Base-by-base conservation (phyloP, 1,140 invertebrate genomes). In the Sycophila sp. region DNA sequence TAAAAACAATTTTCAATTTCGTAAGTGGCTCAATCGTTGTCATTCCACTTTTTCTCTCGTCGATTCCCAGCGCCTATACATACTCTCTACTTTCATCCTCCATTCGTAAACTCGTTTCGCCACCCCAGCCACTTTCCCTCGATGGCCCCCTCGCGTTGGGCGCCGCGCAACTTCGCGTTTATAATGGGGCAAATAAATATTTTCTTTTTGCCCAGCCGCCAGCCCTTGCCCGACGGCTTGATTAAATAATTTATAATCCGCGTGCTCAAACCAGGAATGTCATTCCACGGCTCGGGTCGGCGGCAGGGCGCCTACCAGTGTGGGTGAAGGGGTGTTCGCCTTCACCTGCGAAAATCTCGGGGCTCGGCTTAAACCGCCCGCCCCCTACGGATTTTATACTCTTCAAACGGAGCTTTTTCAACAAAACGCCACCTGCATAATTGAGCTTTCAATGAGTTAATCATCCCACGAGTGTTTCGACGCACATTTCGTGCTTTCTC, bases 221-320 rank as follows among this genome's bases (percentile, higher is more conserved):
- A 5, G 1, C 32, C 13, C 1, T 28, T 5, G 59, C 19, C 15
- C 58, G 70, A 38, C 56, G 56, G 67, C 76, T 83, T 84, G 82
- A 83, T 84, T 83, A 83, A 84, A 84, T 81, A 83, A 83, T 84
- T 84, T 83, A 82, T 83, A 81, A 84, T 81, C 77, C 34, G 22
- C 38, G 47, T 65, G 68, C 69, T 75, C 71, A 76, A 76, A 78
- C 75, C 56, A 69, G 81, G 78, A 82, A 82, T 84, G 81, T 82
- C 81, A 79, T 80, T 76, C 45, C 71, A 67, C 38, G 74, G 71
- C 47, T 36, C 49, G 34, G 68, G 62, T n/a, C 68, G 19, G 34
- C 34, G 24, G 30, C 24, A 66, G 32, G 32, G 36, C n/a, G n/a
- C n/a, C 55, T 56, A 42, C 53, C 45, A 63, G 51, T 68, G 26